Percentiles rank a stretch among this genome's conserved stretches.
Conservation (phyloP, 2,113 vertebrate genomes). For the Herpailurus yagouaroundi region DNA sequence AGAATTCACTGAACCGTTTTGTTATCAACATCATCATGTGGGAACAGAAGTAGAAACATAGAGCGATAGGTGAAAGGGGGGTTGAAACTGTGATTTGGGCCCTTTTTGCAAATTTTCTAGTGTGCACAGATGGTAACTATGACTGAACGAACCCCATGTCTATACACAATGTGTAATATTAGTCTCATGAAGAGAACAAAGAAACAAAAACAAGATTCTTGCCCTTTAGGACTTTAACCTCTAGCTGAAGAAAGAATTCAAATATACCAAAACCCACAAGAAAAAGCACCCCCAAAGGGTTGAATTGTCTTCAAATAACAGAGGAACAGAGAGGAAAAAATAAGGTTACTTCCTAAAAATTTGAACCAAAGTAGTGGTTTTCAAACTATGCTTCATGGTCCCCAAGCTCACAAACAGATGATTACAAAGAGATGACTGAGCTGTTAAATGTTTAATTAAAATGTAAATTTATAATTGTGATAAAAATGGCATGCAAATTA, state of each 20-base stretch:
- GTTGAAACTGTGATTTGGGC: background rate
- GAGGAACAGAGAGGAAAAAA: background rate
- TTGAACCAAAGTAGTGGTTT: conserved; percentile 39
- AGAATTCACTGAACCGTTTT: background rate
- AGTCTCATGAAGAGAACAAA: conserved; percentile 7
- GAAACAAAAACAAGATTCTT: background rate
- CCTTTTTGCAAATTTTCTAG: background rate
- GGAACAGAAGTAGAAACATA: background rate
- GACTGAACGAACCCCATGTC: background rate
- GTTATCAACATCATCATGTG: background rate
- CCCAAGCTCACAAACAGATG: background rate
- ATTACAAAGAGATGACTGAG: background rate
- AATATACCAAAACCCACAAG: background rate
- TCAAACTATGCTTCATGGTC: background rate
- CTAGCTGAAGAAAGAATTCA: conserved; percentile 46
- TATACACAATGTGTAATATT: background rate
- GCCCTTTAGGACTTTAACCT: background rate
- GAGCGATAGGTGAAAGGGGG: background rate
- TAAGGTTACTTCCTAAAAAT: conserved; percentile 6
- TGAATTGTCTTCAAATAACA: conserved; percentile 2
- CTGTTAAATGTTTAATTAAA: conserved; percentile 23
- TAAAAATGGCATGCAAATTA: conserved; percentile 4
- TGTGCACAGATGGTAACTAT: background rate
- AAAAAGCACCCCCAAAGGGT: background rate
- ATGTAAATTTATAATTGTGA: conserved; percentile 14